Conservation (phyloP, 2,113 vertebrate species). For the Planiliza haematocheilus region DNA sequence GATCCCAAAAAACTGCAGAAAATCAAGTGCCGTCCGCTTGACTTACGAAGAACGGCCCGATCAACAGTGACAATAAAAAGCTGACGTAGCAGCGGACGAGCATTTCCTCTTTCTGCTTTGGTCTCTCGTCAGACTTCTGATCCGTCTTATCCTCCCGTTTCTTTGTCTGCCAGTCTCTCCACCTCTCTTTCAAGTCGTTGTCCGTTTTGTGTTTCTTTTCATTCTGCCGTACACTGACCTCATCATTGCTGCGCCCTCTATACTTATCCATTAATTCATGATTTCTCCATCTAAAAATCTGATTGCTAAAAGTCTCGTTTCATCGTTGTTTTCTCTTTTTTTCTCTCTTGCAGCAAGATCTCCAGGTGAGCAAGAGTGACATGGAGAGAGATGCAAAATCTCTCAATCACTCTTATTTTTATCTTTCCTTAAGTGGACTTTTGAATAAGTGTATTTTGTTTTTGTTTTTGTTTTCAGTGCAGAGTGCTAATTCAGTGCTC, state of each 20-base stretch:
- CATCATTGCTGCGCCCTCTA: constrained; percentile 15
- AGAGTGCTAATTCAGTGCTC: constrained; percentile 47
- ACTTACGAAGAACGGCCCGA: constrained; percentile 30
- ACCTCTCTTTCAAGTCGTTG: constrained; percentile 18
- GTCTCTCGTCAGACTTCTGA: constrained; percentile 7
- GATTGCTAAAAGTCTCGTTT: constrained; percentile 19
- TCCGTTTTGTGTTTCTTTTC: constrained; percentile 20
- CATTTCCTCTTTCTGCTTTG: constrained; percentile 66
- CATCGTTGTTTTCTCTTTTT: constrained; percentile 53
- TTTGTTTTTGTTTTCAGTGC: constrained; percentile 32
- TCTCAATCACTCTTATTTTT: constrained; percentile 46
- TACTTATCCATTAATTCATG: constrained; percentile 28
- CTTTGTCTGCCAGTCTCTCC: constrained; percentile 35
- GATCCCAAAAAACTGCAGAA: constrained; percentile 41
- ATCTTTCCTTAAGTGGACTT: constrained; percentile 16
- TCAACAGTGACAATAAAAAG: constrained; percentile 8
- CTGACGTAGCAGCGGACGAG: constrained; percentile 15
- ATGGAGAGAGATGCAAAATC: constrained; percentile 51
- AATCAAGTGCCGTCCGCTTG: constrained; percentile 58
- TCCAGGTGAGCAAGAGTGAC: constrained; percentile 78
- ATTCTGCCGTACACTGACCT: constrained; percentile 19
- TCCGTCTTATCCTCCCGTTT: constrained; percentile 23
- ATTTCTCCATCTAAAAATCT: constrained; percentile 12
- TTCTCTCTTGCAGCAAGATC: constrained; percentile 76
- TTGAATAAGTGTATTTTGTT: constrained; percentile 35